Evolutionary conservation across 2,888 invertebrate species (phyloP), one percentile per base, ranked within the genome.

Genomic region (Pseudococcus longispinus): DNA sequence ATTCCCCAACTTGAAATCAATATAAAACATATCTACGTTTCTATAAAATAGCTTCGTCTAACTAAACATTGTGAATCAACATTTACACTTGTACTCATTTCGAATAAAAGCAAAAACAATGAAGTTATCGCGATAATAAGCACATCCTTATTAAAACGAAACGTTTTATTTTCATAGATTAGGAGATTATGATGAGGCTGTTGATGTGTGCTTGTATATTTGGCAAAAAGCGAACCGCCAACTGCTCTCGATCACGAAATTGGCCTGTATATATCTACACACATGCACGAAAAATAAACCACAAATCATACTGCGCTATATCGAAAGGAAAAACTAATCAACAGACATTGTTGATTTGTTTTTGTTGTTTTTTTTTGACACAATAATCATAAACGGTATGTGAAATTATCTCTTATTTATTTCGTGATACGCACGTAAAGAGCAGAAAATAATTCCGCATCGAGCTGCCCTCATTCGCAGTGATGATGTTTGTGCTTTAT

Each of bases 91-190:
- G 20, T 70, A 70, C 70, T 70, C 29, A 18, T 70, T 70, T 70
- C 29, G 29, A 70, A 70, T 60, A 9, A n/a, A 37, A 80, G 77
- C 77, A 80, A 80, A 80, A 80, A 80, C 77, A 80, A 70, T 70
- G 29, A 80, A 80, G 37, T 80, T 80, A 80, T 80, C 42, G 42
- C 20, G 77, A 42, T 80, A 80, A 80, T 80, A 80, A 80, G 37
- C 11, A 80, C 77, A 80, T 80, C 77, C 77, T 80, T 80, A 80
- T 80, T 80, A 80, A 32, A 80, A 80, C 20, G 42, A 37, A 80
- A 20, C 77, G 42, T 42, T 80, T 80, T 80, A 80, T 80, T 80
- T 80, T 80, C 77, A 80, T 80, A 20, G 77, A 80, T 80, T 42
- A 42, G 70, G 29, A 70, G 70, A 70, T 70, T 70, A 26, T 15